These are phyloP conservation scores for Channallabes apus DNA, from an alignment of 2,797 vertebrate species.

Conservation along the genomic window DNA sequence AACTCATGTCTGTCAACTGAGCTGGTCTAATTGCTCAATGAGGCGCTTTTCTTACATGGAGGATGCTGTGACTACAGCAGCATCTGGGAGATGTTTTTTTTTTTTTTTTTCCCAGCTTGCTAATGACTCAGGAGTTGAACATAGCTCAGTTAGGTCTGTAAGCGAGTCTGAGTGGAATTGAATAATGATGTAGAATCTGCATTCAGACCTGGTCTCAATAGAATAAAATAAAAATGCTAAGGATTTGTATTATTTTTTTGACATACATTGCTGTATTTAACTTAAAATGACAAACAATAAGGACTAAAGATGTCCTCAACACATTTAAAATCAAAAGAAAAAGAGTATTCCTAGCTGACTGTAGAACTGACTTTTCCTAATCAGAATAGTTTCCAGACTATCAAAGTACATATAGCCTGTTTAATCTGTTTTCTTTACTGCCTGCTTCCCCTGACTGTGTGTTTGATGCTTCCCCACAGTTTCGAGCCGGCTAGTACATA, in stretches of 20 bases:
- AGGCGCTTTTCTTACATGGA: not conserved
- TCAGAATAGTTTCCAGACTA: no score
- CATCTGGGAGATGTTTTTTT: not conserved
- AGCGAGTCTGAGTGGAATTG: not conserved
- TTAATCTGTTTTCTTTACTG: no score
- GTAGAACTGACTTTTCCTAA: not conserved
- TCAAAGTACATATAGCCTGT: no score
- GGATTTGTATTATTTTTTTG: not conserved
- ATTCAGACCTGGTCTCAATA: not conserved
- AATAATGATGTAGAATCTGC: not conserved
- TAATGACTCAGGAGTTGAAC: not conserved
- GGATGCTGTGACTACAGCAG: not conserved
- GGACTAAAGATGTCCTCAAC: not conserved
- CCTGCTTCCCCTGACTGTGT: no score
- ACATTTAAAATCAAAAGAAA: not conserved
- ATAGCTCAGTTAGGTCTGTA: not conserved
- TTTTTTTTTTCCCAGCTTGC: no score
- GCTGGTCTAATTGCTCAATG: not conserved
- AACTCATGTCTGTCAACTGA: not conserved
- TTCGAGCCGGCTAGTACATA: no score
- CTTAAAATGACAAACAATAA: not conserved
- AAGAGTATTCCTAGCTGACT: not conserved
- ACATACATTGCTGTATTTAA: not conserved
- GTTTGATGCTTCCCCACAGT: no score
- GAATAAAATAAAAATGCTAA: not conserved